Conservation (phyloP, 2,113 vertebrate genomes). For the Piprites chloris region DNA sequence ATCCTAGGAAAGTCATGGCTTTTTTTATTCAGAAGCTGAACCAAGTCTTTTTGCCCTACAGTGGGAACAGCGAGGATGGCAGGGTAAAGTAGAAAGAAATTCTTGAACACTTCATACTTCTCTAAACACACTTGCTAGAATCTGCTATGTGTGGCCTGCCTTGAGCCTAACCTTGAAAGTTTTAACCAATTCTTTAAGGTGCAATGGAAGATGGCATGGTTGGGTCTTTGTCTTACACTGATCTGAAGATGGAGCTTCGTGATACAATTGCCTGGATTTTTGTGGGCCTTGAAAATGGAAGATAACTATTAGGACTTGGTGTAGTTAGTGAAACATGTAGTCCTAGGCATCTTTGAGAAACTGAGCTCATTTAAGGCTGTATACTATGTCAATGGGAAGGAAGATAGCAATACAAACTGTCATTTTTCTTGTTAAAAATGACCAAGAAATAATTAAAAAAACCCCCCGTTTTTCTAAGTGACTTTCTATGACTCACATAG, state of each 20-base stretch:
- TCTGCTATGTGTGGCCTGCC: neutral
- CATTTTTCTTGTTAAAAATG: neutral
- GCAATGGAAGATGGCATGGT: neutral
- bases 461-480: neutral
- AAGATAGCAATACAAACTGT: neutral
- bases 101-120: neutral
- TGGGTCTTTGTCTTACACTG: neutral
- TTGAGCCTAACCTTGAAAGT: neutral
- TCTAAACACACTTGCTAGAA: neutral
- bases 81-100: neutral
- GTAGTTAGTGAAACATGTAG: neutral
- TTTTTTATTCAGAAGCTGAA: neutral
- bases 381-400: neutral
- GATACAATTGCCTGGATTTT: neutral
- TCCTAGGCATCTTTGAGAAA: neutral
- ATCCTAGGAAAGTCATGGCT: fast-evolving
- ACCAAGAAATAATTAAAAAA: neutral
- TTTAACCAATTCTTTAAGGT: neutral
- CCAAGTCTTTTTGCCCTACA: neutral
- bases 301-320: neutral
- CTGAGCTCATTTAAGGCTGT: neutral
- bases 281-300: neutral
- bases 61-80: neutral
- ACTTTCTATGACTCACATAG: neutral
- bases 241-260: neutral